Conservation (phyloP, 2,888 invertebrate species). For the Diploptera punctata region DNA sequence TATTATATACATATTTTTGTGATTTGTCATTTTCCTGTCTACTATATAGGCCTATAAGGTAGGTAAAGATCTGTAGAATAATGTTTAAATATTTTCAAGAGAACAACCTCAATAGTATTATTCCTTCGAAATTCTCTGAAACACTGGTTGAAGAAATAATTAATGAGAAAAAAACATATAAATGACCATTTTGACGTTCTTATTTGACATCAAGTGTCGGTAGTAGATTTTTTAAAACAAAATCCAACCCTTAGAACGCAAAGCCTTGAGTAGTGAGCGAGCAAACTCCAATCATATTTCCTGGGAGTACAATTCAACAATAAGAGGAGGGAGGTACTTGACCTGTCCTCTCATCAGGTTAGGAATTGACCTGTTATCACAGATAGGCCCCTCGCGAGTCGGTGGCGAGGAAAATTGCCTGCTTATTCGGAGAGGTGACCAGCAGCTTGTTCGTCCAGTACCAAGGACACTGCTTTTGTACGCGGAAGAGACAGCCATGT, state of each 20-base stretch:
- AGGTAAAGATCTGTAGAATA: no score
- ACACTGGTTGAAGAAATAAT: no score
- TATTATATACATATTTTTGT: no score
- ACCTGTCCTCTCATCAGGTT: conserved; percentile 32
- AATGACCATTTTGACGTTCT: no score
- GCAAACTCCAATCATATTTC: conserved; percentile 13
- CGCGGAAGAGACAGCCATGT: conserved; percentile 25
- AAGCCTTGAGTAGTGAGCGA: conserved; percentile 4
- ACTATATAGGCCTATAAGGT: no score
- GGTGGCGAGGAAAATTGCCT: conserved; percentile 51
- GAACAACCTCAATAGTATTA: no score
- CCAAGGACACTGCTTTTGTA: conserved; percentile 26
- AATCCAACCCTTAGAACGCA: neutral
- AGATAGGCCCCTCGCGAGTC: conserved; percentile 43
- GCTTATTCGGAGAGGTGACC: conserved; percentile 47
- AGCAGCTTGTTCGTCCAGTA: conserved; percentile 17
- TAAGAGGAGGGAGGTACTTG: conserved; percentile 16
- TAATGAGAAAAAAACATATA: no score
- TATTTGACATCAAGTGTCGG: no score
- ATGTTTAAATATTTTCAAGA: no score
- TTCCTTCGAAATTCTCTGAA: no score
- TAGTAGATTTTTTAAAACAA: no score
- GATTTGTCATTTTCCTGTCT: no score
- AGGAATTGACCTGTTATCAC: conserved; percentile 47
- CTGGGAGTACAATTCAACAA: conserved; percentile 18